Evolutionary conservation across 2,113 vertebrate genomes (phyloP).

Genomic region (Oncorhynchus kisutch): DNA sequence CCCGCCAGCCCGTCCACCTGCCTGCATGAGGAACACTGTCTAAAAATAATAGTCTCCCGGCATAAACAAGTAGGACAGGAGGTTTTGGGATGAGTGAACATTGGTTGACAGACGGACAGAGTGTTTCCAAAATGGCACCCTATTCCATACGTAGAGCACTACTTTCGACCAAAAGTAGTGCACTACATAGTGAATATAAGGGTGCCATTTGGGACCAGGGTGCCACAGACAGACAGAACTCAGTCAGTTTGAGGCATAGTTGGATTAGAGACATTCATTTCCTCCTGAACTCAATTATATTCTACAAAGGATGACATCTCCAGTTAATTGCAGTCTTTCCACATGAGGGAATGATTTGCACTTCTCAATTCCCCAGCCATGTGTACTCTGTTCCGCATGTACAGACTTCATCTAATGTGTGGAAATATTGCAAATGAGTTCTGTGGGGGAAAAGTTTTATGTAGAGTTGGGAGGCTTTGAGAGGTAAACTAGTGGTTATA

Average conservation of each 20-base stretch:
- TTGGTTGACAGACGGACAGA: conserved; percentile 60
- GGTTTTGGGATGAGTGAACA: conserved; percentile 64
- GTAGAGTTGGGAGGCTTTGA: conserved; percentile 19
- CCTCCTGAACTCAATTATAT: conserved; percentile 81
- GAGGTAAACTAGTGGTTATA: conserved; percentile 33
- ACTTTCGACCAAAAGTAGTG: too few relatives aligned
- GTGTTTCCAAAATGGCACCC: too few relatives aligned
- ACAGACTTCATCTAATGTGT: conserved; percentile 68
- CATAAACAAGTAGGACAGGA: conserved; percentile 72
- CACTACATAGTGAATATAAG: too few relatives aligned
- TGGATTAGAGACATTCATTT: conserved; percentile 78
- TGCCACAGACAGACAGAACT: conserved; percentile 50
- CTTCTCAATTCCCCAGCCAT: conserved; percentile 76
- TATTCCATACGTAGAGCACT: too few relatives aligned
- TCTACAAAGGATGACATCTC: conserved; percentile 81
- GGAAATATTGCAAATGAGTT: conserved; percentile 70
- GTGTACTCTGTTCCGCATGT: conserved; percentile 73
- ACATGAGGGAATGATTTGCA: conserved; percentile 80
- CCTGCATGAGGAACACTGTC: conserved; percentile 55
- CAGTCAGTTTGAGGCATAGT: conserved; percentile 51
- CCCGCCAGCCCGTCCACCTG: neutral
- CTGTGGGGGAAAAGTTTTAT: conserved; percentile 23
- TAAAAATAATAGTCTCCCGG: conserved; percentile 50
- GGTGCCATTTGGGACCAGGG: too few relatives aligned
- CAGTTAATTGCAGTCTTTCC: conserved; percentile 80